Conservation (phyloP, 1,140 invertebrate species). For the Limonius californicus region DNA sequence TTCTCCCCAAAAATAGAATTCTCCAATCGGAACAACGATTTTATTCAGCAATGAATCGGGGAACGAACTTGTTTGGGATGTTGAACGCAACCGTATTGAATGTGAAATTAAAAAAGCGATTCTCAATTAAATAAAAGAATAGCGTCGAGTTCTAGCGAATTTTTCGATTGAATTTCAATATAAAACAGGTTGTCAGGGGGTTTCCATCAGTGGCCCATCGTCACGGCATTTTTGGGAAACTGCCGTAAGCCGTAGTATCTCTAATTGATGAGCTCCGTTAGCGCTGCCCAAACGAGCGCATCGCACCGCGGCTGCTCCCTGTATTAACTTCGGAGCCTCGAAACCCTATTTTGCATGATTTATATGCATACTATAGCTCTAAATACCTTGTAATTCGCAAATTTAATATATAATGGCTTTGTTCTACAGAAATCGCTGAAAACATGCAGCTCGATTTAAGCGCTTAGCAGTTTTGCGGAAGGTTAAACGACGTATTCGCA, state of each 20-base stretch:
- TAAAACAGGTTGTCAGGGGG: too few relatives aligned
- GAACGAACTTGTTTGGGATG: too few relatives aligned
- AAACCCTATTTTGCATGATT: slow-evolving; percentile 45
- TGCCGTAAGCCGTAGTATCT: neutral
- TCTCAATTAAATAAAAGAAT: too few relatives aligned
- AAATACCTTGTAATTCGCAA: slow-evolving; percentile 47
- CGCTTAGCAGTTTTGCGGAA: slow-evolving; percentile 35
- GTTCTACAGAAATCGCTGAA: slow-evolving; percentile 41
- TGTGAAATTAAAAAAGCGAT: too few relatives aligned
- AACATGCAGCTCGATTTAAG: slow-evolving; percentile 34
- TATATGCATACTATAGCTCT: slow-evolving; percentile 43
- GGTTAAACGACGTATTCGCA: slow-evolving; percentile 33
- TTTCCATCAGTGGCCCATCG: too few relatives aligned
- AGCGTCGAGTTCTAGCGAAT: too few relatives aligned
- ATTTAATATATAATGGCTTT: slow-evolving; percentile 45
- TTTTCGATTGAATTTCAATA: too few relatives aligned
- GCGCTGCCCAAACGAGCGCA: slow-evolving; percentile 11
- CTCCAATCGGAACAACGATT: too few relatives aligned
- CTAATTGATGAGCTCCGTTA: slow-evolving; percentile 21
- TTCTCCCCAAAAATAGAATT: too few relatives aligned
- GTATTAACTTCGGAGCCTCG: slow-evolving; percentile 41
- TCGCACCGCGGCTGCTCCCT: slow-evolving; percentile 26
- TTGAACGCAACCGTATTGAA: too few relatives aligned
- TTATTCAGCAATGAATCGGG: too few relatives aligned
- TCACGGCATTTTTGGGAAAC: neutral